A percentile compares a stretch with the other conserved stretches of the same genome.
Evolutionary conservation across 2,888 invertebrate species (phyloP).

Genomic region (Drosophila siamana): DNA sequence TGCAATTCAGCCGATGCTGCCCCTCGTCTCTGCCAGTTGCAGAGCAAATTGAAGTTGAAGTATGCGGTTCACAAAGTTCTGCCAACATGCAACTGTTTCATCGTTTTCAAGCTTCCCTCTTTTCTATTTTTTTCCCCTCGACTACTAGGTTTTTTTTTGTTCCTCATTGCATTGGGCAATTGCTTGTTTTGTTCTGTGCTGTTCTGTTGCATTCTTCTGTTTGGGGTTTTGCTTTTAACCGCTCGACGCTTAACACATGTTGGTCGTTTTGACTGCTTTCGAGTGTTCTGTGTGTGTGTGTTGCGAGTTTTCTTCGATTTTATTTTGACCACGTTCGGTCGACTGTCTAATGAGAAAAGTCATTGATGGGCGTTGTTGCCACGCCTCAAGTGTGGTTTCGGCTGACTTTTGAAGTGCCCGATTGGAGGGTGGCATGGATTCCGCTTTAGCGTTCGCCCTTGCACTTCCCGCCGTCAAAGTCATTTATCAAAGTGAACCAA

Average conservation of each 20-base stretch:
- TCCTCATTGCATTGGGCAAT: constrained; percentile 65
- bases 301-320: constrained; percentile 60
- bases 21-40: constrained; percentile 9
- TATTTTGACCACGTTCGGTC: constrained; percentile 58
- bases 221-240: constrained; percentile 35
- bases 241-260: constrained; percentile 67
- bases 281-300: background rate
- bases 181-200: constrained; percentile 62
- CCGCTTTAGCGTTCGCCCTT: constrained; percentile 18
- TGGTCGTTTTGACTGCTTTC: constrained; percentile 29
- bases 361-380: constrained; percentile 50
- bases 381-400: constrained; percentile 51
- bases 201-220: constrained; percentile 17
- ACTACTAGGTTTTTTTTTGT: constrained; percentile 28
- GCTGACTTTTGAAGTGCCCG: constrained; percentile 16
- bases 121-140: background rate
- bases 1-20: background rate
- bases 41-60: constrained; percentile 75
- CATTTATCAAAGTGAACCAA: constrained; percentile 68
- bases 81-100: constrained; percentile 70
- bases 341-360: constrained; percentile 75
- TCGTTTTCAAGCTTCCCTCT: constrained; percentile 18
- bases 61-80: constrained; percentile 72
- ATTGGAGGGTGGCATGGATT: background rate
- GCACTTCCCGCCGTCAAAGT: constrained; percentile 50